Conservation (phyloP, 30 jellyfish, hydroid and myxozoan genomes). For the Hydra vulgaris region DNA sequence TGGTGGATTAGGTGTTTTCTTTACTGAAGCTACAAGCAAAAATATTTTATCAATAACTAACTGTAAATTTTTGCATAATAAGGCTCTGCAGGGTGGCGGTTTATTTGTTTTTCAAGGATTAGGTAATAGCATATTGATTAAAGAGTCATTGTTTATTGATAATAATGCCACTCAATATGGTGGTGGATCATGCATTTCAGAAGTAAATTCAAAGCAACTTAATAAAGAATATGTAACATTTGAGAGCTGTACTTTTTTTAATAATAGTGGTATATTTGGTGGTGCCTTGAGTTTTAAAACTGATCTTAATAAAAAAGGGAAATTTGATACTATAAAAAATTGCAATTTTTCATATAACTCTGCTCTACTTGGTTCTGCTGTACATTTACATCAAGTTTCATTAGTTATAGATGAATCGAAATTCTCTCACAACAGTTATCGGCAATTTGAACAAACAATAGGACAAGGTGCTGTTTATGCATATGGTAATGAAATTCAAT, state of each 20-base stretch:
- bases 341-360: too few species aligned
- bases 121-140: neutral
- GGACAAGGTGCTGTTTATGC: conserved; percentile 16
- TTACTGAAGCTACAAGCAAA: neutral
- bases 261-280: too few species aligned
- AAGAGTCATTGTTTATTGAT: neutral
- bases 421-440: too few species aligned
- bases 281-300: too few species aligned
- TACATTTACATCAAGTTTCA: neutral
- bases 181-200: too few species aligned
- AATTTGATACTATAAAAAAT: too few species aligned
- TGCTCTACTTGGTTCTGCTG: conserved; percentile 19
- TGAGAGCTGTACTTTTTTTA: neutral
- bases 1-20: conserved; percentile 24
- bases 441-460: neutral
- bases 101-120: neutral
- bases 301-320: too few species aligned
- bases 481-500: neutral
- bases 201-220: too few species aligned
- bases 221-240: too few species aligned
- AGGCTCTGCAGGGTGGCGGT: conserved; percentile 23
- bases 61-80: neutral
- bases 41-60: neutral
- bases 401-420: neutral
- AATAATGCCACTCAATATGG: conserved; percentile 8